Evolutionary conservation across 2,113 vertebrate species (phyloP).

Genomic region (Puntigrus tetrazona): DNA sequence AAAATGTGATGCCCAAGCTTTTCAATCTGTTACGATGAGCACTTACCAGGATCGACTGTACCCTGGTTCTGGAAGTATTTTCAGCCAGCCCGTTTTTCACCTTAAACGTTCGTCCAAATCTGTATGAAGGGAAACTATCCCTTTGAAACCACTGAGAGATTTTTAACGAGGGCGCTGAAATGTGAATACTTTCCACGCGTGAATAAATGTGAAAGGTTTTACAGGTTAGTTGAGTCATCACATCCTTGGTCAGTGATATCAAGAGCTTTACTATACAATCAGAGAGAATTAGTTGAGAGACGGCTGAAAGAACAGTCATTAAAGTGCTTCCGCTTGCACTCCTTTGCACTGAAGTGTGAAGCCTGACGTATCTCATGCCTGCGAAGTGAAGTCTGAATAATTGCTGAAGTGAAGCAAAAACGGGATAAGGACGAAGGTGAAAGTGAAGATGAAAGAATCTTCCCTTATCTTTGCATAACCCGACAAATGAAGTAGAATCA

Average conservation of each 20-base stretch:
- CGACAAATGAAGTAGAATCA: neutral
- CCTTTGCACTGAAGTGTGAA: neutral
- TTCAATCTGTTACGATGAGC: too few relatives aligned
- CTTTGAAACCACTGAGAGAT: neutral
- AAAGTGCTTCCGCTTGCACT: neutral
- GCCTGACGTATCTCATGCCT: neutral
- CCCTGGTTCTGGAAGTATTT: too few relatives aligned
- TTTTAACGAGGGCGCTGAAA: neutral
- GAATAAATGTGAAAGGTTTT: neutral
- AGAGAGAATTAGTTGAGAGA: neutral
- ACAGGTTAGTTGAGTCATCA: neutral
- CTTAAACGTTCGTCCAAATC: neutral
- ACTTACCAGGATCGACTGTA: too few relatives aligned
- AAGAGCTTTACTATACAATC: neutral
- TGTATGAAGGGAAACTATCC: neutral
- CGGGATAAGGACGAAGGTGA: neutral
- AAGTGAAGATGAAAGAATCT: neutral
- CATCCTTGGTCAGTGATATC: neutral
- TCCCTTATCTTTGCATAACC: neutral
- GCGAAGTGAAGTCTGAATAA: neutral
- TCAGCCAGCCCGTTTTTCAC: too few relatives aligned
- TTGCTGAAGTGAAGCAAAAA: neutral
- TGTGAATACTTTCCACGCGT: neutral
- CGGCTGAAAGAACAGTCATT: neutral
- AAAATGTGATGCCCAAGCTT: too few relatives aligned